Evolutionary conservation across 2,888 invertebrate genomes (phyloP), one percentile per base, ranked within the genome.

Genomic region (Helleia helle): DNA sequence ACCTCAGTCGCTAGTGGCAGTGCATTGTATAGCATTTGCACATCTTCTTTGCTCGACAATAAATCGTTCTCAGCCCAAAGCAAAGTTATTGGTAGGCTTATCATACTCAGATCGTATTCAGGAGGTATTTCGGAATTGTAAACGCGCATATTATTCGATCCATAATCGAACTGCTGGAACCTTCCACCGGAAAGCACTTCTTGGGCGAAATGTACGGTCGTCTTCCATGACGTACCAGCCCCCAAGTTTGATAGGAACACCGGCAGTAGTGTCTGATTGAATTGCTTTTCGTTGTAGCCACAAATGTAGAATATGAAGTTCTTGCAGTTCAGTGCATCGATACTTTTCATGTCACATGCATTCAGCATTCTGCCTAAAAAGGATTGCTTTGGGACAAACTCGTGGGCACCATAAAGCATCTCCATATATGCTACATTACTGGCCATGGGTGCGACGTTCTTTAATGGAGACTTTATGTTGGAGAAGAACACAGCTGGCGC

Each of bases 161-260:
- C 93, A 56, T 90, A 92, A 63, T 94, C 92, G 55, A 87, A 94
- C 55, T 87, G 86, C 55, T 87, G 87, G 58, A 92, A 92, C 49
- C 76, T 86, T 4, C 86, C 83, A 15, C 60, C 55, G 1, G 73
- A 72, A 2, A 65, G 44, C 0, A 90, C 76, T 62, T 86, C 86
- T 61, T 91, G 90, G 0, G 87, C 86, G 52, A 87, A 91, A 61
- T 95, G 94, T 1, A 90, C 70, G 0, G 91, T 62, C 2, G 92
- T 90, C 68, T 91, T 91, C 49, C 90, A 88, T 0, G 94, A 93
- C 0, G 91, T 88, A 0, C 93, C 93, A 0, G 93, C 91, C 0
- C 93, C 93, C 3, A 88, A 76, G 54, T 93, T 91, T 11, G 86
- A 74, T 30, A 92, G 57, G 51, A 94, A 90, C 0, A 89, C 79